Evolutionary conservation across 2,113 vertebrate species (phyloP).

Genomic region (Lucifuga dentata): DNA sequence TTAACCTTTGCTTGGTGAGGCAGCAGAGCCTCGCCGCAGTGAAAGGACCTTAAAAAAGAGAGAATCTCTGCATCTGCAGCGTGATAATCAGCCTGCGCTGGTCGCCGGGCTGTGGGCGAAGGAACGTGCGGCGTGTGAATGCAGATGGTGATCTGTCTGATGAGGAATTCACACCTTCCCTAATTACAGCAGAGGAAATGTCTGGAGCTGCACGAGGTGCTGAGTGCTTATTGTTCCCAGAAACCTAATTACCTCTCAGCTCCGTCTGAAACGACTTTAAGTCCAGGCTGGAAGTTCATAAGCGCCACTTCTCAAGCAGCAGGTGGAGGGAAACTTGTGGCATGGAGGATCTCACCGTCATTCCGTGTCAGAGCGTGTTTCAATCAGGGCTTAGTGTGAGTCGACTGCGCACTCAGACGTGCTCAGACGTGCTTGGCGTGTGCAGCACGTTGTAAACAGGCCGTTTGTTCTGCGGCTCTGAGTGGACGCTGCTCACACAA

Average conservation of each 20-base stretch:
- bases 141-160: slow-evolving; percentile 78
- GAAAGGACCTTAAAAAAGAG: slow-evolving; percentile 34
- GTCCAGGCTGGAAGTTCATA: slow-evolving; percentile 64
- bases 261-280: slow-evolving; percentile 75
- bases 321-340: slow-evolving; percentile 38
- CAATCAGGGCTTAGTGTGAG: slow-evolving; percentile 76
- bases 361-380: slow-evolving; percentile 58
- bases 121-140: slow-evolving; percentile 55
- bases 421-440: slow-evolving; percentile 17
- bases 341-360: slow-evolving; percentile 27
- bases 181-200: slow-evolving; percentile 75
- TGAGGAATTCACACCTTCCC: slow-evolving; percentile 77
- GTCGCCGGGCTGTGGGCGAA: too few species aligned
- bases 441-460: slow-evolving; percentile 69
- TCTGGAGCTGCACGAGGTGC: slow-evolving; percentile 59
- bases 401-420: slow-evolving; percentile 42
- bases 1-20: slow-evolving; percentile 71
- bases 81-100: slow-evolving; percentile 67
- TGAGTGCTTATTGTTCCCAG: slow-evolving; percentile 75
- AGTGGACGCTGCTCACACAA: slow-evolving; percentile 57
- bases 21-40: slow-evolving; percentile 34
- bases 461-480: slow-evolving; percentile 63
- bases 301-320: slow-evolving; percentile 54
- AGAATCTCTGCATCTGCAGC: slow-evolving; percentile 32
- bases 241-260: slow-evolving; percentile 80